phyloP scores from a whole-genome alignment of 2,113 vertebrate species.

The Mormoops blainvillei region DNA sequence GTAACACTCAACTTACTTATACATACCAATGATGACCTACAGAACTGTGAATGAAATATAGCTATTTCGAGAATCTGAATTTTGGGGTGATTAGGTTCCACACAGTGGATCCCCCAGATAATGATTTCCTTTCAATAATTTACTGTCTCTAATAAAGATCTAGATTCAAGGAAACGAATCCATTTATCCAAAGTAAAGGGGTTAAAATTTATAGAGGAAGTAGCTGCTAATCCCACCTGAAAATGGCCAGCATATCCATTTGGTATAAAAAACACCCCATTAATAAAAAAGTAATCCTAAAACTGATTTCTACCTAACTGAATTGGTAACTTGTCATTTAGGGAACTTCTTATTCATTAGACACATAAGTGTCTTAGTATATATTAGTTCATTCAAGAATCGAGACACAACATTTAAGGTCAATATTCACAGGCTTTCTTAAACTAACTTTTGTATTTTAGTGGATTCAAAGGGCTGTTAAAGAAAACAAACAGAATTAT shows the following conservation, averaged over 20 bases:
- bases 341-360: not conserved
- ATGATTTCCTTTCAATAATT: not conserved
- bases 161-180: not conserved
- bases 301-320: not conserved
- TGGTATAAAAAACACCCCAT: not conserved
- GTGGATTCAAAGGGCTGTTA: not conserved
- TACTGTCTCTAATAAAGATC: not conserved
- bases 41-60: not conserved
- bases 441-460: not conserved
- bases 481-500: not conserved
- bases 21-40: not conserved
- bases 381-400: conserved; percentile 35
- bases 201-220: not conserved
- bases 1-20: not conserved
- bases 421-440: not conserved
- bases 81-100: not conserved
- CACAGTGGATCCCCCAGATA: not conserved
- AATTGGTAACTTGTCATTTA: not conserved
- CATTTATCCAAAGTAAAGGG: not conserved
- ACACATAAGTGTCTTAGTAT: not conserved
- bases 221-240: not conserved
- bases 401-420: not conserved
- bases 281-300: not conserved
- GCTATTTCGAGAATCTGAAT: not conserved
- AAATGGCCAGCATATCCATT: not conserved